These are phyloP conservation scores for Syrista parreyssii DNA, from an alignment of 2,888 invertebrate species.

Conservation along the genomic window DNA sequence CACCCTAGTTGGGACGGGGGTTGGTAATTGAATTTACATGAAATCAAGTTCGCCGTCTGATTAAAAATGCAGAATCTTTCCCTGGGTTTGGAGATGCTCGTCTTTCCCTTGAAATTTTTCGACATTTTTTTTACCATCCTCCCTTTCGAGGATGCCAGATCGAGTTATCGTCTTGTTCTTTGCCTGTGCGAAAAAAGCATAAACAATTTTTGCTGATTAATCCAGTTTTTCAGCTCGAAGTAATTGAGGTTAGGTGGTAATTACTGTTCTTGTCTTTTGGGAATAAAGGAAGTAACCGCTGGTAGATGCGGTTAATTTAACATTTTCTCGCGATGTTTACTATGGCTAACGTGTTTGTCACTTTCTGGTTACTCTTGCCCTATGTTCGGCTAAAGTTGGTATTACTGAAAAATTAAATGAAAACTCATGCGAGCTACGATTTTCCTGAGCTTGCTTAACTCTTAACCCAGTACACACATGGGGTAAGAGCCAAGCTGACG, in stretches of 20 bases:
- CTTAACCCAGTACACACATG: background rate
- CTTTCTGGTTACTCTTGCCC: no score
- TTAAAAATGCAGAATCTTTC: slow-evolving; percentile 18
- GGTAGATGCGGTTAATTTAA: background rate
- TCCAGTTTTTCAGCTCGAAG: background rate
- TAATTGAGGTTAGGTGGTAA: background rate
- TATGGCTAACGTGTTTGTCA: no score
- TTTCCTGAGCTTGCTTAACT: background rate
- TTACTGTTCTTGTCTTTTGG: background rate
- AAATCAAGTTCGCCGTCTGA: slow-evolving; percentile 15
- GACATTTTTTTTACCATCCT: background rate
- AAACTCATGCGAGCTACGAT: background rate
- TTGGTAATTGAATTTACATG: slow-evolving; percentile 20
- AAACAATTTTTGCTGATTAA: slow-evolving; percentile 17
- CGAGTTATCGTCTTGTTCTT: slow-evolving; percentile 14
- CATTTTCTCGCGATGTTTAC: background rate
- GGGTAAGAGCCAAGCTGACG: background rate
- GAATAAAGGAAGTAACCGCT: background rate
- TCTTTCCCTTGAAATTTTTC: slow-evolving; percentile 2
- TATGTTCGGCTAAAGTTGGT: background rate
- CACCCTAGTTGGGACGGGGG: background rate
- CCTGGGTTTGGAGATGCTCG: background rate
- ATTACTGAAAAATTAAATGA: background rate
- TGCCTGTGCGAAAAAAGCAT: slow-evolving; percentile 15
- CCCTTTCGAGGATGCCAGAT: background rate